Evolutionary conservation across 2,113 vertebrate genomes (phyloP).

Genomic region (Regulus satrapa): DNA sequence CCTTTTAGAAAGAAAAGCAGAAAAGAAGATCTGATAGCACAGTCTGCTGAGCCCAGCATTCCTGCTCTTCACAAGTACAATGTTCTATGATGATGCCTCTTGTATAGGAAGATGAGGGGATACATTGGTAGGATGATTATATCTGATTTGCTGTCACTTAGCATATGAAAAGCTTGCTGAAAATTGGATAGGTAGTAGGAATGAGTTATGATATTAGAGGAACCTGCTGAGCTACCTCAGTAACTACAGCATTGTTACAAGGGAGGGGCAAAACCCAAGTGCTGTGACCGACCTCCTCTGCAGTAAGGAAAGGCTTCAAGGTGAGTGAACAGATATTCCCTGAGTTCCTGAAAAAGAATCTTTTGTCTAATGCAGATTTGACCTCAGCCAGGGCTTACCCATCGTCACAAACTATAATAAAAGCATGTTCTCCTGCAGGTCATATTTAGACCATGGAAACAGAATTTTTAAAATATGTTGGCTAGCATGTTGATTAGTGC

Average conservation of each 20-base stretch:
- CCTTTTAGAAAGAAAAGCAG: background rate
- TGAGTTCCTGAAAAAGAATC: background rate
- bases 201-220: background rate
- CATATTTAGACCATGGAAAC: background rate
- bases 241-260: background rate
- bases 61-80: background rate
- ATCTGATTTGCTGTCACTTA: slow-evolving; percentile 20
- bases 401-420: background rate
- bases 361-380: background rate
- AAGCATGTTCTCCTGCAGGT: background rate
- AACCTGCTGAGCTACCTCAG: slow-evolving; percentile 29
- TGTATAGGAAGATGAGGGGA: background rate
- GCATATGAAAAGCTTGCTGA: slow-evolving; percentile 47
- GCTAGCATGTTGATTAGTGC: background rate
- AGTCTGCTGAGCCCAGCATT: background rate
- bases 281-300: background rate
- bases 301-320: background rate
- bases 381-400: background rate
- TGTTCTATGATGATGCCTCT: background rate
- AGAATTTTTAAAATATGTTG: background rate
- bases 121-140: background rate
- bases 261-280: background rate
- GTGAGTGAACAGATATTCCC: background rate
- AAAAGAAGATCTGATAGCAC: background rate
- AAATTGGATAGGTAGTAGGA: background rate